Base-by-base conservation (phyloP, 2,888 invertebrate species). In the Crepidodera aurea region DNA sequence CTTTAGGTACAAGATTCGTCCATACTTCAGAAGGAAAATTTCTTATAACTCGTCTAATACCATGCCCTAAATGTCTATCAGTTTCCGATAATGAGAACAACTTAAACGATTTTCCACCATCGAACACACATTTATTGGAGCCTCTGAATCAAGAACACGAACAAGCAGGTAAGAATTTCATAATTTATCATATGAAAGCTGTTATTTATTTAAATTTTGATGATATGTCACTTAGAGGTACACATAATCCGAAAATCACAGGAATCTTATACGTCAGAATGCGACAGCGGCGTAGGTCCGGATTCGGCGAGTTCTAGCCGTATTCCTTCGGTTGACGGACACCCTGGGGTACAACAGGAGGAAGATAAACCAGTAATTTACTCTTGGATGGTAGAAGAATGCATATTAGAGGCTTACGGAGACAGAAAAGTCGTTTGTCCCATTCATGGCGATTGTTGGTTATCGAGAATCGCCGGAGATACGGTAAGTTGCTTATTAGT, bases 11-110 rank as follows among this genome's bases (percentile, higher is more conserved):
- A 0, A 87, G 98, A 37, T 99, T 99, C 82, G 96, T 97, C 1
- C 98, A 99, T 80, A 98, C 98, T 0, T 96, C 96, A 0, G 96
- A 97, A 73, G 98, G 98, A 0, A 89, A 94, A 73, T 92, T 97
- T 79, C 84, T 99, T 34, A 94, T 99, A 53, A 98, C 97, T 0
- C 86, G 98, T 7, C 81, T 98, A 57, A 92, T 98, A 65, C 93
- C 97, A 0, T 99, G 99, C 78, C 93, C 95, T 0, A 87, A 88
- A 19, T 99, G 98, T 78, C 82, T 97, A 48, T 81, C 44, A 1
- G 65, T 62, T 57, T 54, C 51, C 10, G 68, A 70, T 7, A 66
- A 12, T 13, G 67, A 70, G 6, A 60, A 63, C 29, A 59, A 62
- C 27, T 18, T 51, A 1, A 62, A 64, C 39, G 69, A 69, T 13